phyloP scores from a whole-genome alignment of 2,113 vertebrate genomes.

The Rhea americana region DNA sequence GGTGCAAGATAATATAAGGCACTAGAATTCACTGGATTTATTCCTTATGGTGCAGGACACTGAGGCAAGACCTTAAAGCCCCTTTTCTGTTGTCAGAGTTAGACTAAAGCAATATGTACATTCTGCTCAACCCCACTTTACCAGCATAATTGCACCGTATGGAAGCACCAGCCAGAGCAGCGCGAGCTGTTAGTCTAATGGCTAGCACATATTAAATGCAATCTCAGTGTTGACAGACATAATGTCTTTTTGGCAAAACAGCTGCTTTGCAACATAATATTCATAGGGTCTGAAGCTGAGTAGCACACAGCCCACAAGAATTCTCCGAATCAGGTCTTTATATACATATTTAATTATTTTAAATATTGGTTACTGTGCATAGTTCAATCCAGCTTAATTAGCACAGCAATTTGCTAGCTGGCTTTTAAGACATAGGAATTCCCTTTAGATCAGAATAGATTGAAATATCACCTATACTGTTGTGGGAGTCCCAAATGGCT shows the following conservation, averaged over 20 bases:
- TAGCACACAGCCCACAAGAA: not conserved
- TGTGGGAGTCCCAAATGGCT: conserved; percentile 42
- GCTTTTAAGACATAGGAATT: conserved; percentile 5
- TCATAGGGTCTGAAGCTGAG: not conserved
- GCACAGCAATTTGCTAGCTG: not conserved
- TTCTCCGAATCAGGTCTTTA: not conserved
- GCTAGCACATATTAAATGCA: not conserved
- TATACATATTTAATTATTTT: not conserved
- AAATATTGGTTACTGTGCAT: not conserved
- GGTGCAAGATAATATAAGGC: not conserved
- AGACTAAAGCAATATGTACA: not conserved
- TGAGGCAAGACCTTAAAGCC: not conserved
- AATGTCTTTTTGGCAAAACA: not conserved
- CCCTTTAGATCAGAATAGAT: conserved; percentile 34
- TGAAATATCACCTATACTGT: not conserved
- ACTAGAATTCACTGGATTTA: not conserved
- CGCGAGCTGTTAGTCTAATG: not conserved
- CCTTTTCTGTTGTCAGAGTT: not conserved
- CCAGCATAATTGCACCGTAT: not conserved
- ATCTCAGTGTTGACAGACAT: not conserved
- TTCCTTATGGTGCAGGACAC: not conserved
- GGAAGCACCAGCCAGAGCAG: not conserved
- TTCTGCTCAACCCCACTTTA: not conserved
- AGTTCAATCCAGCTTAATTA: not conserved
- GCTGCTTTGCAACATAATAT: not conserved